Percentiles rank a stretch among this genome's conserved stretches.
Evolutionary conservation across 1,140 invertebrate genomes (phyloP).

Genomic region (Nasonia giraulti): DNA sequence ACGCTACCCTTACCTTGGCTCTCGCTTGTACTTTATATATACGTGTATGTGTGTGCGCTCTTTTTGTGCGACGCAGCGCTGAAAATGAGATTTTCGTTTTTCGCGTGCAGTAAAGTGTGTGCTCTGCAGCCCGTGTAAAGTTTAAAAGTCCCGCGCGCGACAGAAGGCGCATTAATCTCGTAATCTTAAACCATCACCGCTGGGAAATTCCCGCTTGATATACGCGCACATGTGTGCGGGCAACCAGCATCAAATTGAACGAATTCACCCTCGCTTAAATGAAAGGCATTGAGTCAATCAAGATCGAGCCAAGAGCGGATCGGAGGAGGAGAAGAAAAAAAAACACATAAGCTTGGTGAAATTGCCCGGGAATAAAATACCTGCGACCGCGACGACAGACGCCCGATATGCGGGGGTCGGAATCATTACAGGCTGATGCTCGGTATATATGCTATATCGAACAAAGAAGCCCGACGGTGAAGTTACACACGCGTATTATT

Average conservation of each 20-base stretch:
- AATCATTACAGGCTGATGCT: neutral
- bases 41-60: too few relatives aligned
- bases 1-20: neutral
- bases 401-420: neutral
- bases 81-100: too few relatives aligned
- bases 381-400: neutral
- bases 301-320: conserved; percentile 9
- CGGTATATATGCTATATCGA: too few relatives aligned
- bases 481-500: too few relatives aligned
- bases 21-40: neutral
- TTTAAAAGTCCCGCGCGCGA: neutral
- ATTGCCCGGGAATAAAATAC: conserved; percentile 37
- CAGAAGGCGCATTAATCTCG: conserved; percentile 15
- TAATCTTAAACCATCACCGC: conserved; percentile 3
- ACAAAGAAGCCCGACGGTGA: too few relatives aligned
- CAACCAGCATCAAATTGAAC: conserved; percentile 42
- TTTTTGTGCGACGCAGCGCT: too few relatives aligned
- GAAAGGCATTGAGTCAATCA: conserved; percentile 37
- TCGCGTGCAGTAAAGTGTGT: too few relatives aligned
- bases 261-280: conserved; percentile 40
- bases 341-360: neutral
- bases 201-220: neutral
- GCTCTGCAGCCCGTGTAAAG: neutral
- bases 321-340: conserved; percentile 9
- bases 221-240: conserved; percentile 2